Conservation (phyloP, 1,140 invertebrate species). For the Drosophila carrolli region DNA sequence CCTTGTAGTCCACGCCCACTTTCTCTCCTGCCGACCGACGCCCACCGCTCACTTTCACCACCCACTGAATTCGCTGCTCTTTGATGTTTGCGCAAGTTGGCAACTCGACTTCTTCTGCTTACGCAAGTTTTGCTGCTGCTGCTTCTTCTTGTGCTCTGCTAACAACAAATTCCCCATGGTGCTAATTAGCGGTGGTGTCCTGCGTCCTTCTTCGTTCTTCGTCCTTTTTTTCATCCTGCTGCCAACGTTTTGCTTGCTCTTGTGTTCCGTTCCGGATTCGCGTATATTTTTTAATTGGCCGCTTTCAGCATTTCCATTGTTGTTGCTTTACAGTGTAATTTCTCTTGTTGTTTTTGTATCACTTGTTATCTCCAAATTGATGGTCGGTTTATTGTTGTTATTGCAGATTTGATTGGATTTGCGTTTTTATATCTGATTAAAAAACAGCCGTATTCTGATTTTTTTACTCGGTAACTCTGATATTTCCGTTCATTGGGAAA, state of each 20-base stretch:
- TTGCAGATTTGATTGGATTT: constrained; percentile 39
- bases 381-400: constrained; percentile 17
- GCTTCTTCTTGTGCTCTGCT: constrained; percentile 54
- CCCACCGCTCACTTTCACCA: background rate
- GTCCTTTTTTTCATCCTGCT: constrained; percentile 11
- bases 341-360: constrained; percentile 2
- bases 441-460: too few relatives aligned
- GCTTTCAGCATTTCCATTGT: constrained; percentile 25
- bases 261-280: constrained; percentile 22
- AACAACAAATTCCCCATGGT: constrained; percentile 80
- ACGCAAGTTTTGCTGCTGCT: constrained; percentile 63
- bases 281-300: constrained; percentile 81
- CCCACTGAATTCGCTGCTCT: constrained; percentile 43
- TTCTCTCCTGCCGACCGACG: background rate
- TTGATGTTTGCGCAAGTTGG: constrained; percentile 80
- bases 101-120: constrained; percentile 42
- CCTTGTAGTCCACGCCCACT: constrained; percentile 34
- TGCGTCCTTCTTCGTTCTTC: constrained; percentile 21
- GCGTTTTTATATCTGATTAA: background rate
- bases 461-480: too few relatives aligned
- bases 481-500: too few relatives aligned
- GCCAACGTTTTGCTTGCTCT: constrained; percentile 34
- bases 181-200: constrained; percentile 77
- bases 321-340: constrained; percentile 2
- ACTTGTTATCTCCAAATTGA: constrained; percentile 18